These are phyloP conservation scores for Cepaea hortensis DNA, from an alignment of 2,888 invertebrate genomes.

Conservation along the genomic window DNA sequence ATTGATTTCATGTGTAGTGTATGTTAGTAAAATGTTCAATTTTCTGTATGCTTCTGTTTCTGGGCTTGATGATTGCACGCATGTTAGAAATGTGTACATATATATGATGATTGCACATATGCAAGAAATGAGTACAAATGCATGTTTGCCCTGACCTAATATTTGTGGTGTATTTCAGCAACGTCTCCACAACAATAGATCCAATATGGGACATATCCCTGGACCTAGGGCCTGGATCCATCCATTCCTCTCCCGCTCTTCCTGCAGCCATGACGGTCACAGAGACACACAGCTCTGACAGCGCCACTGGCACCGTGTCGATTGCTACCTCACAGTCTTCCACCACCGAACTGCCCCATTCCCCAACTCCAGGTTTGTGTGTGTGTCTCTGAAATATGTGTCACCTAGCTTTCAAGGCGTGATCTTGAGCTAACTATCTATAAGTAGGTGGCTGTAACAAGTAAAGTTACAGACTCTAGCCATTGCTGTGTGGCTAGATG, in stretches of 20 bases:
- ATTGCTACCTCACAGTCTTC: conserved; percentile 35
- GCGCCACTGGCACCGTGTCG: background rate
- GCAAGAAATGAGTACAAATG: too few species aligned
- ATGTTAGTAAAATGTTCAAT: too few species aligned
- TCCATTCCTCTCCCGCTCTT: conserved; percentile 46
- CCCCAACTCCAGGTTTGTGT: conserved; percentile 62
- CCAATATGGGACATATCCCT: conserved; percentile 98
- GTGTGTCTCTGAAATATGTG: background rate
- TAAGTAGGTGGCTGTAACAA: too few species aligned
- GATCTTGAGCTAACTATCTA: too few species aligned
- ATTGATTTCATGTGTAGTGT: too few species aligned
- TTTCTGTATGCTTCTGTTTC: too few species aligned
- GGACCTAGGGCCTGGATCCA: conserved; percentile 83
- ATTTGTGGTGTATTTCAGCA: conserved; percentile 78
- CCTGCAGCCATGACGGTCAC: conserved; percentile 37
- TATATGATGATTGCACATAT: too few species aligned
- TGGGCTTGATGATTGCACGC: too few species aligned
- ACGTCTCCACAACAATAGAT: conserved; percentile 96
- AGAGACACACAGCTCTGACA: conserved; percentile 13
- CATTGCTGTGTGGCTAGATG: too few species aligned
- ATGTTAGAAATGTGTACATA: too few species aligned
- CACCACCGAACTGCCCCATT: conserved; percentile 48
- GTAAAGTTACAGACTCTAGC: too few species aligned
- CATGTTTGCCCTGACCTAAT: too few species aligned
- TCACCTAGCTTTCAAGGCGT: background rate